Base-by-base conservation (phyloP, 2,797 vertebrate species). In the Distichodus sexfasciatus region DNA sequence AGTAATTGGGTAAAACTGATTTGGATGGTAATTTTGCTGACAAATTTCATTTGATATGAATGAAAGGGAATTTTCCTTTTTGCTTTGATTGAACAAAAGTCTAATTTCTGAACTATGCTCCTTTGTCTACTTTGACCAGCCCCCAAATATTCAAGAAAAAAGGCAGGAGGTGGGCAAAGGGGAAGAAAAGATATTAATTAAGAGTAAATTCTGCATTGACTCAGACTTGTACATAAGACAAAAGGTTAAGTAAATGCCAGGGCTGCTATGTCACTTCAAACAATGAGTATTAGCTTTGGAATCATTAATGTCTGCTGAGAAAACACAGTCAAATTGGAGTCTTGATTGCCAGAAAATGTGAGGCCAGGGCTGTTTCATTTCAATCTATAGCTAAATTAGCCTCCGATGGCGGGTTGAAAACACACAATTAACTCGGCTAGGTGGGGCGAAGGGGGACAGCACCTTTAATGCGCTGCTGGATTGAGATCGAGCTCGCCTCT, bases 191-290 rank as follows among this genome's bases (percentile, higher is more conserved):
- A 94, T 97, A 97, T 96, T 98, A 97, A 98, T 98, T 97, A 98
- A 96, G 94, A 90, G 90, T 91, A 93, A 94, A 95, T 95, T 95
- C 94, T 92, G 93, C 93, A 88, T 93, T 93, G 93, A 95, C 93
- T 96, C 92, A 90, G 89, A 89, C 93, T 95, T 91, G 94, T 93
- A 92, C 93, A 93, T 91, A 91, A 95, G 93, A 96, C 93, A 94
- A 96, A 98, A 98, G 96, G 96, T 98, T 98, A 98, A 97, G 94
- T 95, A 98, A 98, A 98, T 98, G 95, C 93, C 95, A 98, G 92
- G 92, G 91, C 93, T 86, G 87, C 91, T 86, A 90, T 94, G 93
- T 92, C 94, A 96, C 94, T 94, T 95, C 96, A 97, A 97, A 98
- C 95, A 97, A 95, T 94, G 94, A 94, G 95, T 98, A 96, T 98